These are phyloP conservation scores for Mesorhabditis spiculigera DNA, from an alignment of 2,888 invertebrate genomes.

Conservation along the genomic window DNA sequence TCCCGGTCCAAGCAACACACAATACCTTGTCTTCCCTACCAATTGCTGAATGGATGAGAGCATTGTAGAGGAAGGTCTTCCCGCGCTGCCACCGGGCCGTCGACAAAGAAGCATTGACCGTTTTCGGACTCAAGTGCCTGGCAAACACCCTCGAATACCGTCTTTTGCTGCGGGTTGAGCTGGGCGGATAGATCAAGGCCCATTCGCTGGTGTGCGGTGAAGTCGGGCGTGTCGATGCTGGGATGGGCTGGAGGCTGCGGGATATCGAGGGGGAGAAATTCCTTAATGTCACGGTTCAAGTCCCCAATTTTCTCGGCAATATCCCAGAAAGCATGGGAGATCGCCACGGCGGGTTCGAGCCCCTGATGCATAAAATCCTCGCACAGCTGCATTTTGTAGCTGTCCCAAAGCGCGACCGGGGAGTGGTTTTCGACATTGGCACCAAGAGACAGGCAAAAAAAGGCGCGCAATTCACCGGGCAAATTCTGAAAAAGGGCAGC, in stretches of 20 bases:
- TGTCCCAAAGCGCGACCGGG: constrained; percentile 12
- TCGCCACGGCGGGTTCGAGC: neutral
- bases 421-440: constrained; percentile 8
- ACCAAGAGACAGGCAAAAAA: constrained; percentile 12
- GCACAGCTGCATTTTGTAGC: constrained; percentile 8
- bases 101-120: constrained; percentile 49
- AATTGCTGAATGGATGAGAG: neutral
- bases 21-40: constrained; percentile 11
- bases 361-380: constrained; percentile 8
- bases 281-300: neutral
- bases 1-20: constrained; percentile 21
- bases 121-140: neutral
- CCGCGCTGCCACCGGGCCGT: constrained; percentile 61
- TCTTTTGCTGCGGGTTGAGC: constrained; percentile 7
- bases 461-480: constrained; percentile 8
- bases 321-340: constrained; percentile 15
- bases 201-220: neutral
- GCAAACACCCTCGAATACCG: neutral
- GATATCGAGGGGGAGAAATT: neutral
- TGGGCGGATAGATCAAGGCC: constrained; percentile 9
- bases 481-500: constrained; percentile 12
- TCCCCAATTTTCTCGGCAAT: constrained; percentile 6
- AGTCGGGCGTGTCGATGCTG: neutral
- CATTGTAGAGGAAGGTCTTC: constrained; percentile 60
- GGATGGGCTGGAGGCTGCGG: neutral